Base-by-base conservation (phyloP, 2,113 vertebrate genomes). In the Clinocottus analis region DNA sequence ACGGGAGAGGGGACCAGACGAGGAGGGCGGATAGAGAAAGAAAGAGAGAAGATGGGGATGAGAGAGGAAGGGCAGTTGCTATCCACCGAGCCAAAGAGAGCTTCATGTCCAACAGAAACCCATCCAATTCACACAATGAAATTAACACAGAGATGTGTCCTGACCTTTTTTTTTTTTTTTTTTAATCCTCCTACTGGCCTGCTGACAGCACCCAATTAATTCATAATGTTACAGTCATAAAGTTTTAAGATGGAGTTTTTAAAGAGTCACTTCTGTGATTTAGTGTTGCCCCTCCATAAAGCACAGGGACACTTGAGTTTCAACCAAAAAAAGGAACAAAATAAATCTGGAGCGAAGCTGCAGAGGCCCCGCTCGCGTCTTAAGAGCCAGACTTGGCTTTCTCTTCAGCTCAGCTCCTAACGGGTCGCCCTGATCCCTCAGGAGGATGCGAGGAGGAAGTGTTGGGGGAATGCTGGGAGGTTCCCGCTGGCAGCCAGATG, bases 401-500 rank as follows among this genome's bases (percentile, higher is more conserved):
- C 25, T 41, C 39, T 64, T 67, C 51, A 65, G 66, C 23, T 82
- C 33, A 60, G 73, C 77, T 75, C 77, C 61, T 72, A 59, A 79
- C 58, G 71, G 75, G 59, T 39, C 77, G 49, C 43, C 45, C 70
- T 80, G 62, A 35, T 77, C 74, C 83, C 80, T 88, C 29, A 51
- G 87, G 84, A 82, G 79, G 81, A 75, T 51, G 56, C 37, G 3
- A 29, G 70, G 72, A 70, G 77, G 76, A 89, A 84, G 75, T 58
- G 60, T 35, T 64, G 63, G 21, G 43, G 83, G 55, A 55, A 74
- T 83, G 81, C 83, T 75, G 88, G 80, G 86, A 87, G 74, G 58
- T 31, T 60, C 91, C 87, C 2, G 82, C 86, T 84, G 84, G 82
- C 75, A 75, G 63, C 72, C 64, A 87, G 87, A 91, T 87, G 82